phyloP scores from a whole-genome alignment of 2,797 vertebrate species.

The Poecilia gillii region DNA sequence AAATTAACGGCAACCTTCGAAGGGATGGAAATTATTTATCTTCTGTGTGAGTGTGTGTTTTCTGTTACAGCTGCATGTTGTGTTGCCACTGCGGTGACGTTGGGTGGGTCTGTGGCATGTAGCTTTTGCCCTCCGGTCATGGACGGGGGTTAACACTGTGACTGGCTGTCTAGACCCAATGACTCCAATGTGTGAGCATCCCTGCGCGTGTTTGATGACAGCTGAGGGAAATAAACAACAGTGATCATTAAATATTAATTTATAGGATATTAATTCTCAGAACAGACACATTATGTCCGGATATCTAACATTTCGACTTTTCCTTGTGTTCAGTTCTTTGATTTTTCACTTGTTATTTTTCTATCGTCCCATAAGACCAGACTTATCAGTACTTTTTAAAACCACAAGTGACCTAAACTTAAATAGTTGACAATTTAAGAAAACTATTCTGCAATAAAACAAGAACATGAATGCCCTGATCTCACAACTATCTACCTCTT shows the following conservation, averaged over 20 bases:
- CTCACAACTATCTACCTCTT: background rate
- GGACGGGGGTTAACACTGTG: slow-evolving; percentile 39
- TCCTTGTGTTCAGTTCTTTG: slow-evolving; percentile 12
- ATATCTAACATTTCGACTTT: slow-evolving; percentile 13
- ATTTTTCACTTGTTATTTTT: slow-evolving; percentile 3
- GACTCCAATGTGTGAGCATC: slow-evolving; percentile 50
- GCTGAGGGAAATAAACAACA: slow-evolving; percentile 47
- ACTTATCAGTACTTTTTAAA: slow-evolving; percentile 6
- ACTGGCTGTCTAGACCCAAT: slow-evolving; percentile 58
- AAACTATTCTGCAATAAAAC: background rate
- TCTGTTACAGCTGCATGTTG: slow-evolving; percentile 8
- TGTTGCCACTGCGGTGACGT: slow-evolving; percentile 33
- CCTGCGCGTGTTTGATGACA: slow-evolving; percentile 42
- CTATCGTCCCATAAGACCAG: background rate
- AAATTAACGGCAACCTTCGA: slow-evolving; percentile 25
- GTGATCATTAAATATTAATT: slow-evolving; percentile 63
- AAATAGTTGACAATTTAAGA: background rate
- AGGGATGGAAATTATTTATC: slow-evolving; percentile 22
- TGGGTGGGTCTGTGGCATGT: slow-evolving; percentile 33
- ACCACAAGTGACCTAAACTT: slow-evolving; percentile 8
- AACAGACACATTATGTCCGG: slow-evolving; percentile 17
- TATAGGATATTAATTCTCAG: slow-evolving; percentile 50
- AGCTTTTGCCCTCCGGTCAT: slow-evolving; percentile 45
- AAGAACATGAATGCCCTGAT: background rate
- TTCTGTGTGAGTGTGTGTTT: slow-evolving; percentile 15